phyloP scores from a whole-genome alignment of 2,797 vertebrate genomes.

The Loris lydekkerianus region DNA sequence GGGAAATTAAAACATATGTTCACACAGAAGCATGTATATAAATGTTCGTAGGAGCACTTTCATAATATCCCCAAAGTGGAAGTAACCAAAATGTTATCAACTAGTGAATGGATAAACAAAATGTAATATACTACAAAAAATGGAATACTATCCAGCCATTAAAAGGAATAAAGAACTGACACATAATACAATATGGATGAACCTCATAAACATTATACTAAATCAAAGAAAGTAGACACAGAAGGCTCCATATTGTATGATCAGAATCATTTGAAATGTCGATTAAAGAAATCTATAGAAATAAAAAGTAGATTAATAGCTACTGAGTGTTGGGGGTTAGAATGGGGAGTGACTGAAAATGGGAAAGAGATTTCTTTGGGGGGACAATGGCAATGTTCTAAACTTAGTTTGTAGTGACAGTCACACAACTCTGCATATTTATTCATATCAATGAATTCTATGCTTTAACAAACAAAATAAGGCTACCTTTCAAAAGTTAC shows the following conservation, averaged over 20 bases:
- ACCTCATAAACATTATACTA: neutral
- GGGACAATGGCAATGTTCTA: constrained; percentile 6
- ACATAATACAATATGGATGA: neutral
- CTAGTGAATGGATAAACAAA: constrained; percentile 21
- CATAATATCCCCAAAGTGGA: constrained; percentile 7
- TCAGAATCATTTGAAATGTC: constrained; percentile 52
- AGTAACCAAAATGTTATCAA: constrained; percentile 52
- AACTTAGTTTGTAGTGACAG: constrained; percentile 39
- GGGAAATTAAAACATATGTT: constrained; percentile 39
- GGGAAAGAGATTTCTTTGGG: neutral
- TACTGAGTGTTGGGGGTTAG: neutral
- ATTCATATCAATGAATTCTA: constrained; percentile 46
- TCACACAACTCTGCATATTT: constrained; percentile 29
- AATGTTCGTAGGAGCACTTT: constrained; percentile 22
- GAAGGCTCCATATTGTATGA: neutral
- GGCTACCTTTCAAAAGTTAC: neutral
- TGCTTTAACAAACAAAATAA: constrained; percentile 47
- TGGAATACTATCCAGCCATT: constrained; percentile 20
- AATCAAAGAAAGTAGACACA: constrained; percentile 4
- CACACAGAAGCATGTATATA: neutral
- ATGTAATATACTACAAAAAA: constrained; percentile 31
- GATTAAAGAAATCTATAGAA: constrained; percentile 17
- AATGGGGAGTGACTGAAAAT: constrained; percentile 16
- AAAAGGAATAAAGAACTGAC: constrained; percentile 44
- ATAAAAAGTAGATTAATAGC: constrained; percentile 1